phyloP scores from a whole-genome alignment of 2,888 invertebrate species.

The Dynastes grantii region DNA sequence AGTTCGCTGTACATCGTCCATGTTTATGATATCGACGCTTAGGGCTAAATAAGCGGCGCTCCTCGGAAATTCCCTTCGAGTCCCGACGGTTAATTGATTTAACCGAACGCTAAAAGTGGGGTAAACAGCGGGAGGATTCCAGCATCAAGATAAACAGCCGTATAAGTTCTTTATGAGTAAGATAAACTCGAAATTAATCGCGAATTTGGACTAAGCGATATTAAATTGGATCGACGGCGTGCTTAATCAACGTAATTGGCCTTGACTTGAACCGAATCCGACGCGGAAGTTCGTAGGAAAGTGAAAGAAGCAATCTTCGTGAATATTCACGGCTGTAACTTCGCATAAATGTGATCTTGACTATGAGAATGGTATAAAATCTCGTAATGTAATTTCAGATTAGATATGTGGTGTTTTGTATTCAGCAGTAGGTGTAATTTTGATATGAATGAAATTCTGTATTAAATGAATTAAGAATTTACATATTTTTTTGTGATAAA shows the following conservation, averaged over 20 bases:
- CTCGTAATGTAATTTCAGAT: too few relatives aligned
- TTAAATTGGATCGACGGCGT: background rate
- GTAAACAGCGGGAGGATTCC: slow-evolving; percentile 19
- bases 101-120: slow-evolving; percentile 23
- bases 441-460: too few relatives aligned
- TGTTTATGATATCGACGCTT: slow-evolving; percentile 25
- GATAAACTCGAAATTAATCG: slow-evolving; percentile 28
- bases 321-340: too few relatives aligned
- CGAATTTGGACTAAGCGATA: slow-evolving; percentile 11
- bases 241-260: background rate
- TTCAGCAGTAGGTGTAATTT: too few relatives aligned
- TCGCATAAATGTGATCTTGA: too few relatives aligned
- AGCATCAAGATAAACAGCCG: slow-evolving; percentile 4
- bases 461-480: too few relatives aligned
- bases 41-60: background rate
- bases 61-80: slow-evolving; percentile 2
- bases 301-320: too few relatives aligned
- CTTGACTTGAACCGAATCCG: too few relatives aligned
- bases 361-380: too few relatives aligned
- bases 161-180: slow-evolving; percentile 7
- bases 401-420: too few relatives aligned
- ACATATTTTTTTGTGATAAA: too few relatives aligned
- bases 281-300: too few relatives aligned
- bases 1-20: background rate
- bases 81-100: slow-evolving; percentile 31